Evolutionary conservation across 2,797 vertebrate genomes (phyloP), one percentile per base, ranked within the genome.

Genomic region (Poeciliopsis turneri): DNA sequence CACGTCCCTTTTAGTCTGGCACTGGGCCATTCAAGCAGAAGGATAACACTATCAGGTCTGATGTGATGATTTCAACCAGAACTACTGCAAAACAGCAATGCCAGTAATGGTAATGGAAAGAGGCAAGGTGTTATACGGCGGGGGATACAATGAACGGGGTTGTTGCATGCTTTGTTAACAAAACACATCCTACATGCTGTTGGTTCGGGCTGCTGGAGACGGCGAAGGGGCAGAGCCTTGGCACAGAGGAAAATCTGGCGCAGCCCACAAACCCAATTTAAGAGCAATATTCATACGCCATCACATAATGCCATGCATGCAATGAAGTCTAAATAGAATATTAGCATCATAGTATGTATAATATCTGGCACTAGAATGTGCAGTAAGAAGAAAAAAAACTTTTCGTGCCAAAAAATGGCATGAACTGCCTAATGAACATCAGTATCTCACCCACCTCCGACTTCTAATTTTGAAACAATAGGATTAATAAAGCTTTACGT

Each of bases 31-130:
- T 80, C 82, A 78, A 83, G 79, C 89, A 90, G 87, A 81, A 81
- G 89, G 88, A 83, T 87, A 86, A 87, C 82, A 82, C 85, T 84
- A 89, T 88, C 85, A 82, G 84, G 73, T 81, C 79, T 90, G 87
- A 92, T 89, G 89, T 76, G 87, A 91, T 85, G 84, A 93, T 93
- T 94, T 91, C 88, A 90, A 89, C 78, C 91, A 88, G 84, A 88
- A 87, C 81, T 87, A 90, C 91, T 92, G 87, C 83, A 85, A 86
- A 89, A 86, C 85, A 82, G 84, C 75, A 49, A 84, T 89, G 90
- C 86, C 89, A 87, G 87, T 90, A 91, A 89, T 80, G 80, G 77
- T 92, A 90, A 92, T 93, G 84, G 79, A 1, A 84, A 82, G 83
- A 85, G 88, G 88, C 82, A 87, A 81, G 83, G 92, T 90, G 92